phyloP scores from a whole-genome alignment of 2,113 vertebrate species.

The Vulpes vulpes region DNA sequence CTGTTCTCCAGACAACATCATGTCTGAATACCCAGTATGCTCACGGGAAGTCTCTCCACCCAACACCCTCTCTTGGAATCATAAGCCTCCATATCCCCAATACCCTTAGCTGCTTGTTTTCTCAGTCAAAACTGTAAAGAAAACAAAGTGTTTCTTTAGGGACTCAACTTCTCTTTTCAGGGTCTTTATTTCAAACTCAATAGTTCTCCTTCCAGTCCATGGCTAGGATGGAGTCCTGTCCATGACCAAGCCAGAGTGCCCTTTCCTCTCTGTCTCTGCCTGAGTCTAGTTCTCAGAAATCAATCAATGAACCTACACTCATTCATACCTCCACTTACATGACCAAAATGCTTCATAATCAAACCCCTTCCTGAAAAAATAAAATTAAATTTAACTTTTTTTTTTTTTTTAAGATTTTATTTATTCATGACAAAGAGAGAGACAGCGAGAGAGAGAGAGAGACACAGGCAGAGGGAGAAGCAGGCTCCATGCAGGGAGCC shows the following conservation, averaged over 20 bases:
- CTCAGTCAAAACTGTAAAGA: slow-evolving; percentile 38
- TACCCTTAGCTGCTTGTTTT: neutral
- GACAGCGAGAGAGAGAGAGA: no score
- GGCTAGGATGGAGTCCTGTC: neutral
- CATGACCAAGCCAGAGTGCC: neutral
- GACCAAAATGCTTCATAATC: neutral
- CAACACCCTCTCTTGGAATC: neutral
- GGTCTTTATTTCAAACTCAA: neutral
- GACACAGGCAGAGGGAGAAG: no score
- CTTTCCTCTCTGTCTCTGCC: neutral
- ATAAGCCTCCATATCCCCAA: neutral
- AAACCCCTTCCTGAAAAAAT: neutral
- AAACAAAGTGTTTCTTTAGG: slow-evolving; percentile 35
- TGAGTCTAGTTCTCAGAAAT: slow-evolving; percentile 48
- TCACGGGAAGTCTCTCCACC: neutral
- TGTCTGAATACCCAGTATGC: neutral
- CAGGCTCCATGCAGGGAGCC: no score
- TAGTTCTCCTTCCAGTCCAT: neutral
- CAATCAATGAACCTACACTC: neutral
- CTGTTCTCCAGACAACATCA: neutral
- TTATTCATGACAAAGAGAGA: no score
- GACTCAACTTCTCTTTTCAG: slow-evolving; percentile 32
- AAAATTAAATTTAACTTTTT: no score
- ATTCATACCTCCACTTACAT: neutral
- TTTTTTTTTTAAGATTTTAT: no score